Conservation (phyloP, 2,888 invertebrate genomes). For the Nomada ferruginata region DNA sequence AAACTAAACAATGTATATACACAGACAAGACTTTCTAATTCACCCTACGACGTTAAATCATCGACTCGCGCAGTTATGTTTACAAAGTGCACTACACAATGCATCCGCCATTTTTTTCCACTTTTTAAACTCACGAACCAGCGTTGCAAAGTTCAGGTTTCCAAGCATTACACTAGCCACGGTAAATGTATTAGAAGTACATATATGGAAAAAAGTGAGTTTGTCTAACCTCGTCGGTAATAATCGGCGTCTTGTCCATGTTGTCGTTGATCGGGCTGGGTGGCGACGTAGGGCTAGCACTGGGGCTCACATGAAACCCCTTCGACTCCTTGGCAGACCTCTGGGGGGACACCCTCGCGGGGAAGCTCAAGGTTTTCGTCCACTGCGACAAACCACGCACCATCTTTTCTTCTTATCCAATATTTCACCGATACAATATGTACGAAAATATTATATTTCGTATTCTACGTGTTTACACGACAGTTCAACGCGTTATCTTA, state of each 20-base stretch:
- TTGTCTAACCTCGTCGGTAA: constrained; percentile 81
- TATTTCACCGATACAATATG: constrained; percentile 29
- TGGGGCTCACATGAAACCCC: constrained; percentile 84
- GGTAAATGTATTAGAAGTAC: constrained; percentile 6
- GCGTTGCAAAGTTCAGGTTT: neutral
- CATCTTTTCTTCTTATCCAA: constrained; percentile 86
- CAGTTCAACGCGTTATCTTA: constrained; percentile 10
- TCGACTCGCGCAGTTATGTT: neutral
- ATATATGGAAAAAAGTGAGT: neutral
- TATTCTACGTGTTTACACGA: neutral
- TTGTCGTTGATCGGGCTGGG: constrained; percentile 81
- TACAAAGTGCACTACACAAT: neutral
- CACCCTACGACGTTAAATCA: neutral
- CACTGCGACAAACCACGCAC: constrained; percentile 95
- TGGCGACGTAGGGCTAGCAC: constrained; percentile 84
- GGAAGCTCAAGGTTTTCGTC: constrained; percentile 96
- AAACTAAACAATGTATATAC: neutral
- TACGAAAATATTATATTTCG: neutral
- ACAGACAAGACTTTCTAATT: neutral
- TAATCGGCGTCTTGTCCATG: constrained; percentile 81
- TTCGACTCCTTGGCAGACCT: constrained; percentile 89
- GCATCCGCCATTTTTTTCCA: neutral
- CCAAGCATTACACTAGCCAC: neutral
- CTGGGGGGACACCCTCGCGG: constrained; percentile 93
- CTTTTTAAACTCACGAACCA: neutral